Evolutionary conservation across 2,797 vertebrate species (phyloP).

Genomic region (Fratercula arctica): DNA sequence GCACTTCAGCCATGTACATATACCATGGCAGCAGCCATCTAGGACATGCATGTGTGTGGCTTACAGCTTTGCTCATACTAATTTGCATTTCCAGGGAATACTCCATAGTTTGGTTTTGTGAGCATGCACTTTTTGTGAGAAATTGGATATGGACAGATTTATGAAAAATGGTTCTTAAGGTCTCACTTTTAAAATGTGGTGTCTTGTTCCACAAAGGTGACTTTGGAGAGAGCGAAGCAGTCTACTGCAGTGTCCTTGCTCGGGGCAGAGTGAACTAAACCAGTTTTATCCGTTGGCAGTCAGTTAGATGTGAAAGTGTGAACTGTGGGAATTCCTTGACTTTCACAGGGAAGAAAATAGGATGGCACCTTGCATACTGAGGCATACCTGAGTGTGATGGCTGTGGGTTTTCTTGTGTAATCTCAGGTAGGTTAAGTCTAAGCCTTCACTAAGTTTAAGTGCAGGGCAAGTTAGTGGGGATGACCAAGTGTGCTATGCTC

Average conservation of each 20-base stretch:
- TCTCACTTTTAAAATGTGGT: background rate
- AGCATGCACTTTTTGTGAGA: background rate
- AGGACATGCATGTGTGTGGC: background rate
- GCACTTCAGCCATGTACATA: background rate
- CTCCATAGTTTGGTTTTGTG: background rate
- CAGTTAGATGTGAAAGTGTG: background rate
- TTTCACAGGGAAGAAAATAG: background rate
- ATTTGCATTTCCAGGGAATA: background rate
- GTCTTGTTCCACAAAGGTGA: background rate
- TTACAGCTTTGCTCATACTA: background rate
- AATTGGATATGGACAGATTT: background rate
- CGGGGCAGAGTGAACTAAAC: background rate
- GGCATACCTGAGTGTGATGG: background rate
- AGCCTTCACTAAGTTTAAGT: background rate
- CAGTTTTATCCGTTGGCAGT: background rate
- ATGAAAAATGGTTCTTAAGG: background rate
- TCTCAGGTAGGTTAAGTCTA: background rate
- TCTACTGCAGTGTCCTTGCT: background rate
- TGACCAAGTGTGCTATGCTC: background rate
- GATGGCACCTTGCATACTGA: background rate
- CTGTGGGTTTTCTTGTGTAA: background rate
- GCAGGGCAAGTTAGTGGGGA: background rate
- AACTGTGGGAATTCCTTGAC: background rate
- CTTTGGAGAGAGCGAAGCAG: background rate
- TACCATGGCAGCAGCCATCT: rapidly evolving